These are phyloP conservation scores for Doryteuthis pealeii DNA, from an alignment of 1,140 invertebrate genomes.

Conservation along the genomic window DNA sequence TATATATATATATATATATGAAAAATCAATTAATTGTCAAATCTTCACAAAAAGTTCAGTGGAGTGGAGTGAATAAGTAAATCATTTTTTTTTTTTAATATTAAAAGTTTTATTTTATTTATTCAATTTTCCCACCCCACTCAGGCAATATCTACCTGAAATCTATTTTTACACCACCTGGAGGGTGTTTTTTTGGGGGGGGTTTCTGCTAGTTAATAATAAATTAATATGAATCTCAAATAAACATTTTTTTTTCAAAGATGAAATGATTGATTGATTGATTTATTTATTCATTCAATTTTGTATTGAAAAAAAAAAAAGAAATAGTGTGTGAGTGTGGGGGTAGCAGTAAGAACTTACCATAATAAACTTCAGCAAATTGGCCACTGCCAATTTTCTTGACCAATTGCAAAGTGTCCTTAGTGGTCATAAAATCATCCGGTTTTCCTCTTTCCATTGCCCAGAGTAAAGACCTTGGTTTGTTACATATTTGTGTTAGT, in stretches of 20 bases:
- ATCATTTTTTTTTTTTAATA: too few relatives aligned
- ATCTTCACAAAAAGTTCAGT: background rate
- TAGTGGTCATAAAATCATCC: slow-evolving; percentile 93
- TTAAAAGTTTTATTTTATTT: too few relatives aligned
- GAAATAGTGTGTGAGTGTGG: background rate
- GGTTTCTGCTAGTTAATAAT: too few relatives aligned
- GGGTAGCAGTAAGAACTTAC: slow-evolving; percentile 12
- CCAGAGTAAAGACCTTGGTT: slow-evolving; percentile 85
- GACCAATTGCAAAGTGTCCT: slow-evolving; percentile 75
- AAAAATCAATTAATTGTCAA: too few relatives aligned
- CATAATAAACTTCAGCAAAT: slow-evolving; percentile 54
- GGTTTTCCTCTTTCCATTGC: slow-evolving; percentile 78
- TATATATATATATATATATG: slow-evolving; percentile 4
- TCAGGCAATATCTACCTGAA: too few relatives aligned
- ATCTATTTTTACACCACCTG: too few relatives aligned
- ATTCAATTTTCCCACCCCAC: too few relatives aligned
- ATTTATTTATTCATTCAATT: too few relatives aligned
- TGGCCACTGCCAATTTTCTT: slow-evolving; percentile 51
- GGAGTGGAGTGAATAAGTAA: background rate
- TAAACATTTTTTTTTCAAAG: too few relatives aligned
- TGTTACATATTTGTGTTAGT: slow-evolving; percentile 87
- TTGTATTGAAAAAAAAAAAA: background rate
- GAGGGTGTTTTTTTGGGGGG: too few relatives aligned
- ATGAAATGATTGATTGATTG: too few relatives aligned
- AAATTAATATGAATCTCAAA: too few relatives aligned